Evolutionary conservation across 1,140 invertebrate species (phyloP).

Genomic region (Ceratina australensis): DNA sequence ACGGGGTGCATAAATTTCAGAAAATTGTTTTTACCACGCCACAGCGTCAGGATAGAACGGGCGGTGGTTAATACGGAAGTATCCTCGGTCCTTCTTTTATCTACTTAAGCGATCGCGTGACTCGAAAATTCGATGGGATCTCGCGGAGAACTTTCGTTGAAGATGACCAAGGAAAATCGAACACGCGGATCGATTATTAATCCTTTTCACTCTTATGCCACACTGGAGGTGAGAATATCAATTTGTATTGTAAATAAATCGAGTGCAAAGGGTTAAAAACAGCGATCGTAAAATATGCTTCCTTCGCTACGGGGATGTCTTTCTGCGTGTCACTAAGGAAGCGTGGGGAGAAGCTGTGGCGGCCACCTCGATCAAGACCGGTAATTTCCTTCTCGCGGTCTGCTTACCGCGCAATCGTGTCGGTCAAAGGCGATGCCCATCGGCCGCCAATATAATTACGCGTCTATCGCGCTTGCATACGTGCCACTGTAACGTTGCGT

Average conservation of each 20-base stretch:
- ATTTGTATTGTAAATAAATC: too few relatives aligned
- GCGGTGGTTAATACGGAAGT: conserved; percentile 65
- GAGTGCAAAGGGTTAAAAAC: too few relatives aligned
- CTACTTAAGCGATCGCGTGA: conserved; percentile 61
- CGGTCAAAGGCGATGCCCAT: conserved; percentile 74
- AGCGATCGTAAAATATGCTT: too few relatives aligned
- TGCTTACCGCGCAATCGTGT: conserved; percentile 74
- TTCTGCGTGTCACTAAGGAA: background rate
- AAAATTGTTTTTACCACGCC: conserved; percentile 71
- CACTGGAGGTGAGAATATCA: too few relatives aligned
- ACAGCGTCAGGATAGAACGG: conserved; percentile 57
- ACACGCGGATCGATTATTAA: too few relatives aligned
- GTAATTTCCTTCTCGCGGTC: conserved; percentile 71
- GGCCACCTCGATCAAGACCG: conserved; percentile 38
- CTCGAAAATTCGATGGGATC: conserved; percentile 68
- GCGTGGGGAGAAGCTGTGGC: conserved; percentile 4
- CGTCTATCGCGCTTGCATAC: conserved; percentile 68
- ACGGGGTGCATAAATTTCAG: conserved; percentile 74
- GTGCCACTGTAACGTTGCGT: conserved; percentile 68
- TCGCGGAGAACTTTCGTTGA: conserved; percentile 27
- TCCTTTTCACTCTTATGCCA: too few relatives aligned
- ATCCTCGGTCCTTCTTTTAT: conserved; percentile 63
- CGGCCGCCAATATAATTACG: conserved; percentile 75
- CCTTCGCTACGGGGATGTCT: background rate
- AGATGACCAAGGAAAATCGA: background rate